Conservation (phyloP, 2,888 invertebrate species). For the Netelia melanura region DNA sequence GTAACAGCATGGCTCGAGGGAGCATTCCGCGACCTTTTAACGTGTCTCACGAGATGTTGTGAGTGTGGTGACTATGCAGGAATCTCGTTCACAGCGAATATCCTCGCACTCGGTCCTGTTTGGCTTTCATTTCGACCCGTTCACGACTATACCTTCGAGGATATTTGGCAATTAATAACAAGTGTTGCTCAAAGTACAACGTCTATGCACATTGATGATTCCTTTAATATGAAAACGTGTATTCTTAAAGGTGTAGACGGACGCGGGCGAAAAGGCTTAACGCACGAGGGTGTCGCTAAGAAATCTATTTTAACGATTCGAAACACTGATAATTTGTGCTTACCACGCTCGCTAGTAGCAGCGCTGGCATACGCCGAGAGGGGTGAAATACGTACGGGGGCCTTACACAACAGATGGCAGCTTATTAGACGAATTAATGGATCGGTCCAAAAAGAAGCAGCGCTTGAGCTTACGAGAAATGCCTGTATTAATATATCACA, state of each 20-base stretch:
- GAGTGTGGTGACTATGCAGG: conserved; percentile 1
- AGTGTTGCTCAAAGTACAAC: conserved; percentile 4
- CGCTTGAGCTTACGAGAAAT: no score
- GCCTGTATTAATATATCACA: no score
- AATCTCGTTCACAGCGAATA: conserved; percentile 14
- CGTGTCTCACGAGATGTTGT: background rate
- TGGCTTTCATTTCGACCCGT: background rate
- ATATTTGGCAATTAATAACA: conserved; percentile 15
- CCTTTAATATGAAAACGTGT: conserved; percentile 6
- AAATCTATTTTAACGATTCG: no score
- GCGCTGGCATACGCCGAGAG: no score
- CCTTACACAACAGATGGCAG: no score
- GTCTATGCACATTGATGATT: background rate
- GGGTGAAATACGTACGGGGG: no score
- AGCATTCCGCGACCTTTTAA: conserved; percentile 7
- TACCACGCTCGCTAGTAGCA: no score
- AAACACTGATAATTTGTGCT: no score
- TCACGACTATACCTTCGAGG: background rate
- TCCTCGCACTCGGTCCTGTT: background rate
- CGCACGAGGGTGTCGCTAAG: no score
- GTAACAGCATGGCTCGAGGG: background rate
- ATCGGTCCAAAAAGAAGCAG: no score
- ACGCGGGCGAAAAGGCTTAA: background rate
- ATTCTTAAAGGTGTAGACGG: conserved; percentile 9
- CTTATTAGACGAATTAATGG: no score